Base-by-base conservation (phyloP, 2,113 vertebrate species). In the Semnornis frantzii region DNA sequence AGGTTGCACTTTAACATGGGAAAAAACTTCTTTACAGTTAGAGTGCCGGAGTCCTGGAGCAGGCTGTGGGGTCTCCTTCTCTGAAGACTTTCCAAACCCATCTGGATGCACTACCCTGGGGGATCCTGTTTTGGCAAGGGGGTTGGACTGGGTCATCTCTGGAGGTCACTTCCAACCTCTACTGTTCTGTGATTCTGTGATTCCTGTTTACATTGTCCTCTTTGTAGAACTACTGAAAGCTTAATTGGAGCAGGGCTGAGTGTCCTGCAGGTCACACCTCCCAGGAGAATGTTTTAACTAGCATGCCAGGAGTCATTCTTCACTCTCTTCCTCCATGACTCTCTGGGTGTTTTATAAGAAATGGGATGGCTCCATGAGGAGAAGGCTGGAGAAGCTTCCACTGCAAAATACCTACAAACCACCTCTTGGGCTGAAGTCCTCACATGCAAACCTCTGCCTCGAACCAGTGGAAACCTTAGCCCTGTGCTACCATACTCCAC, bases 271-370 rank as follows among this genome's bases (percentile, higher is more conserved):
- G 87, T 94, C 95, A 93, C 93, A 82, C 92, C 89, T 94, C 76
- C 34, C 71, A 92, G 74, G 77, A 90, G 94, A 94, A 96, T 86
- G 66, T 84, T 87, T 93, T 94, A 89, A 95, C 58, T 72, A 89
- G 76, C 77, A 70, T 75, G 70, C 76, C 77, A 75, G 55, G 34
- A 90, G 55, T 88, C 90, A 92, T 92, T 92, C 83, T 92, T 94
- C 59, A 87, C 83, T 69, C 86, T 89, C 88, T 75, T 96, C 58
- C 50, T 75, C 59, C 28, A 42, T 90, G 92, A 94, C 58, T 86
- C 7, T 78, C n/a, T 69, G 17, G 42, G 62, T 89, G 28, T 71
- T 91, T 90, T 94, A 81, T 87, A 90, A 60, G 68, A 90, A 87
- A 33, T 82, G 24, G 20, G 55, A 54, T 71, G 69, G 20, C 20